Evolutionary conservation across 2,888 invertebrate species (phyloP).

Genomic region (Gisinianus flammeolus): DNA sequence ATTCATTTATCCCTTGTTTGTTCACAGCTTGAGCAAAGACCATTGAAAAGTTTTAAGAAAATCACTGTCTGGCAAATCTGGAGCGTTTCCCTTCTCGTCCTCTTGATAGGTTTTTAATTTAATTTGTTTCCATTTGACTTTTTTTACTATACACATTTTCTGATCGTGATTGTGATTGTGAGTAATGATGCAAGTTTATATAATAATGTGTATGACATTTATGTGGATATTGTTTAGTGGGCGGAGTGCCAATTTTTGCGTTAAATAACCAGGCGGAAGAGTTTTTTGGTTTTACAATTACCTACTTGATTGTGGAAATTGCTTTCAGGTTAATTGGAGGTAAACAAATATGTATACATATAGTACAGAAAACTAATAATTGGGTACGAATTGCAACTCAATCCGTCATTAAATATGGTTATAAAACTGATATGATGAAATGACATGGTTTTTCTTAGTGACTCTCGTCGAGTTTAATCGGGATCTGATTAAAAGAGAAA

Average conservation of each 20-base stretch:
- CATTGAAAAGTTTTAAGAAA: conserved; percentile 33
- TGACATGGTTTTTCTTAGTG: too few relatives aligned
- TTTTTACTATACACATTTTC: too few relatives aligned
- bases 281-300: conserved; percentile 30
- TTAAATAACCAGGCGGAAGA: conserved; percentile 24
- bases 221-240: not conserved
- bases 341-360: too few relatives aligned
- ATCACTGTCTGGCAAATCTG: conserved; percentile 32
- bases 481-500: conserved; percentile 33
- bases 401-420: too few relatives aligned
- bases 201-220: too few relatives aligned
- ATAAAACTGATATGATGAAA: too few relatives aligned
- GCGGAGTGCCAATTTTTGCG: conserved; percentile 27
- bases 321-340: conserved; percentile 11
- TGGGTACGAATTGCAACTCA: too few relatives aligned
- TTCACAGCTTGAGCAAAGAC: conserved; percentile 21
- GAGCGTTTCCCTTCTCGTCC: conserved; percentile 27
- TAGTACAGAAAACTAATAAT: too few relatives aligned
- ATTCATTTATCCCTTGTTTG: not conserved
- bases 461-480: conserved; percentile 31
- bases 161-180: not conserved
- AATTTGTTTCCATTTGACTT: too few relatives aligned
- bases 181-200: not conserved
- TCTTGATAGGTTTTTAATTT: conserved; percentile 12
- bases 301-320: conserved; percentile 28